phyloP scores from a whole-genome alignment of 2,113 vertebrate species.

The Hymenochirus boettgeri region DNA sequence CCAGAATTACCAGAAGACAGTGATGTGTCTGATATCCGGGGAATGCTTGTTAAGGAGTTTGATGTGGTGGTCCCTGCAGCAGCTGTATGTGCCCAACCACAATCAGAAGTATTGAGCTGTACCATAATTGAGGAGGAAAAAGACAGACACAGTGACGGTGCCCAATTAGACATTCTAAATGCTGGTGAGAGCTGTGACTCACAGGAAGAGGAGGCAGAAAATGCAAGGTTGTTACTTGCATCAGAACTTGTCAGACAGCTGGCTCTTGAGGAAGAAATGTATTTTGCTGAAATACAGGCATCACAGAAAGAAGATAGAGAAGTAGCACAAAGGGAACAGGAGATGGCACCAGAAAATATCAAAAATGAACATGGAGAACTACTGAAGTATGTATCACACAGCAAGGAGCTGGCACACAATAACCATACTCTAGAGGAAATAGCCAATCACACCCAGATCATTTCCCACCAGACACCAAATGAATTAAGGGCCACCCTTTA shows the following conservation, averaged over 20 bases:
- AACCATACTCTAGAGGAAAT: neutral
- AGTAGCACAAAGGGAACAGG: neutral
- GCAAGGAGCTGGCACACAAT: neutral
- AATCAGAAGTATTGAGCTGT: accelerated
- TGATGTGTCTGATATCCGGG: constrained; percentile 62
- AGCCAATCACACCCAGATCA: neutral
- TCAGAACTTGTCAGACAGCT: neutral
- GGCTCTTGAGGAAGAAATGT: neutral
- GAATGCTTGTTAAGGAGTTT: constrained; percentile 62
- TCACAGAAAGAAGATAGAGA: too few species aligned
- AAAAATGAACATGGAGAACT: neutral
- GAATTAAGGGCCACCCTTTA: neutral
- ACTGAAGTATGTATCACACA: neutral
- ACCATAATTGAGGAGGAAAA: neutral
- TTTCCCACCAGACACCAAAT: neutral
- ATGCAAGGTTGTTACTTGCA: neutral
- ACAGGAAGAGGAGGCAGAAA: constrained; percentile 36
- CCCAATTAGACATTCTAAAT: constrained; percentile 10
- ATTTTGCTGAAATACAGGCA: neutral
- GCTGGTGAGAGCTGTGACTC: constrained; percentile 27
- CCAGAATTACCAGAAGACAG: constrained; percentile 58
- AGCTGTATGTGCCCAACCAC: neutral
- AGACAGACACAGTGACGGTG: constrained; percentile 51
- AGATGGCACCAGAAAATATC: neutral
- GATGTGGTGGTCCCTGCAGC: constrained; percentile 40